Conservation (phyloP, 2,797 vertebrate genomes). For the Pseudopleuronectes americanus region DNA sequence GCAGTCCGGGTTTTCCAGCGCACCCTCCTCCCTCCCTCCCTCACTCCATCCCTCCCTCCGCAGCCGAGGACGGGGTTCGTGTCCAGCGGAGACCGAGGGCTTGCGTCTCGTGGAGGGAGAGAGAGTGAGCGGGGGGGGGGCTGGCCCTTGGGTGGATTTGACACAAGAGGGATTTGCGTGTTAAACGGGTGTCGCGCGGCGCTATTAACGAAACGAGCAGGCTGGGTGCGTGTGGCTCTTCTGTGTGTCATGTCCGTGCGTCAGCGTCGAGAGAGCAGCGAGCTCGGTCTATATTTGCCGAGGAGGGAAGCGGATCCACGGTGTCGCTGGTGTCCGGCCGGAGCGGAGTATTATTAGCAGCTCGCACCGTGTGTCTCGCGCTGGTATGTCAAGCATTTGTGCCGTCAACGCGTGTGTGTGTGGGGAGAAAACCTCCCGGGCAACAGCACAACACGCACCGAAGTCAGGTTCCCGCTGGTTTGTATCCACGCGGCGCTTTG, state of each 20-base stretch:
- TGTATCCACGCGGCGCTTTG: slow-evolving; percentile 13
- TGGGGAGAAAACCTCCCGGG: slow-evolving; percentile 45
- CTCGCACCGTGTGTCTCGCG: slow-evolving; percentile 80
- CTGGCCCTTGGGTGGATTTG: slow-evolving; percentile 73
- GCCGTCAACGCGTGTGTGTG: slow-evolving; percentile 68
- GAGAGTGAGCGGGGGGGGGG: slow-evolving; percentile 73
- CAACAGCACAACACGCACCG: not conserved
- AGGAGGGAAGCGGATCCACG: slow-evolving; percentile 80
- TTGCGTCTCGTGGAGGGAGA: slow-evolving; percentile 78
- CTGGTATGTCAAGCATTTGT: slow-evolving; percentile 87
- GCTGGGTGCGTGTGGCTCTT: not conserved
- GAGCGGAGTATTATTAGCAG: slow-evolving; percentile 86
- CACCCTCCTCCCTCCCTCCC: slow-evolving; percentile 1
- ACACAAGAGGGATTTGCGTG: slow-evolving; percentile 77
- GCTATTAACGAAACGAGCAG: slow-evolving; percentile 25
- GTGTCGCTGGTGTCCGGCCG: slow-evolving; percentile 74
- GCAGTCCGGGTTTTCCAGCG: slow-evolving; percentile 74
- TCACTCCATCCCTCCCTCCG: slow-evolving; percentile 54
- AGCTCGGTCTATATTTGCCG: slow-evolving; percentile 74
- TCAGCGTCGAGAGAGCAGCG: slow-evolving; percentile 63
- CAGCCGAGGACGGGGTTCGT: slow-evolving; percentile 63
- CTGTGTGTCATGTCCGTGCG: slow-evolving; percentile 66
- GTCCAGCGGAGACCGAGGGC: slow-evolving; percentile 67
- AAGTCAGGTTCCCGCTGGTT: slow-evolving; percentile 32
- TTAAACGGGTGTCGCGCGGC: slow-evolving; percentile 64